Conservation (phyloP, 2,113 vertebrate genomes). For the Sterna hirundo region DNA sequence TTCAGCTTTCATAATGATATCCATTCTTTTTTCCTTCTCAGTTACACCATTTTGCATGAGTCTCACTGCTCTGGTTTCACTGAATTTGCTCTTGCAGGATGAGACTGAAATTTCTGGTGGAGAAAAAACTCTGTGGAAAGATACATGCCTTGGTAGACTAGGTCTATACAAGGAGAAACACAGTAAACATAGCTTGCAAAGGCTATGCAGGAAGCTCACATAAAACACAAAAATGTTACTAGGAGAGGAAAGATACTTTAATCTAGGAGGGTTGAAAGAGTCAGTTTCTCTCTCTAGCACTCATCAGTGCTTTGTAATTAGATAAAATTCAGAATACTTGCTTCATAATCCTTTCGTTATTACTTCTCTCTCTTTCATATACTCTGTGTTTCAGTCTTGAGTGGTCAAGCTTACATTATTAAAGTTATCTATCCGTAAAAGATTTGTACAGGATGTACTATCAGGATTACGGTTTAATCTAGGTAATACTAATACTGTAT, state of each 20-base stretch:
- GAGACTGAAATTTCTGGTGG: neutral
- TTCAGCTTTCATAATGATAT: neutral
- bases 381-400: neutral
- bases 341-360: neutral
- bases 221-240: neutral
- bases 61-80: neutral
- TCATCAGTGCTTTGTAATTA: neutral
- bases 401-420: neutral
- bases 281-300: neutral
- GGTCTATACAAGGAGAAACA: neutral
- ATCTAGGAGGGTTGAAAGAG: neutral
- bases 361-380: neutral
- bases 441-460: slow-evolving; percentile 29
- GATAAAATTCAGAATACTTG: neutral
- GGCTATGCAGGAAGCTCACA: neutral
- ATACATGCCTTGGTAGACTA: neutral
- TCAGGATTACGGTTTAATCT: slow-evolving; percentile 51
- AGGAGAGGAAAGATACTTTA: neutral
- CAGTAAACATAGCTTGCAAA: neutral
- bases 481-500: slow-evolving; percentile 10
- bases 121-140: neutral
- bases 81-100: neutral
- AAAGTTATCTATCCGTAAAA: slow-evolving; percentile 12
- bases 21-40: neutral
- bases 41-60: neutral